Conservation (phyloP, 2,797 vertebrate species). For the Leptodactylus fallax region DNA sequence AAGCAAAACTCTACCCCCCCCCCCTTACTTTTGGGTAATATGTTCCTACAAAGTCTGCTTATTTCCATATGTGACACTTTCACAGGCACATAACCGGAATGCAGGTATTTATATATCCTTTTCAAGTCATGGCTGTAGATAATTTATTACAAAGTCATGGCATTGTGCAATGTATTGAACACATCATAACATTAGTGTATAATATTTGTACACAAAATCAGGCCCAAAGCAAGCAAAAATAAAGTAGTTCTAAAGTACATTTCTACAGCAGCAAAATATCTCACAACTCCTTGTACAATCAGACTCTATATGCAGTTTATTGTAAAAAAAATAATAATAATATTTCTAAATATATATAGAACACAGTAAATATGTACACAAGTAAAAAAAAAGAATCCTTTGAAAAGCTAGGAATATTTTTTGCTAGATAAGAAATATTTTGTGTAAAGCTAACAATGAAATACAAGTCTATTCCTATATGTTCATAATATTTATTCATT, state of each 20-base stretch:
- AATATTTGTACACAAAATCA: neutral
- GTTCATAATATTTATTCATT: too few relatives aligned
- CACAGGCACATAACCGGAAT: constrained; percentile 1
- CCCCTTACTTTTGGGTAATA: constrained; percentile 8
- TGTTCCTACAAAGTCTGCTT: constrained; percentile 28
- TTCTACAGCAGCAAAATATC: neutral
- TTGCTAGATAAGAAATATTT: neutral
- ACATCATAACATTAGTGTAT: neutral
- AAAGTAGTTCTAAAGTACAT: neutral
- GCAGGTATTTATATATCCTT: neutral
- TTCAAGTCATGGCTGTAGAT: neutral
- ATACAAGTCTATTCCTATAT: too few relatives aligned
- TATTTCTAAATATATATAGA: too few relatives aligned
- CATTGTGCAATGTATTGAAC: neutral
- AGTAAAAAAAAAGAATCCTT: too few relatives aligned
- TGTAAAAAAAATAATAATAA: neutral
- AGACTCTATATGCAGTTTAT: neutral
- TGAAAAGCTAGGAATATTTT: too few relatives aligned
- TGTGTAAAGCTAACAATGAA: neutral
- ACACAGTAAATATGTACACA: too few relatives aligned
- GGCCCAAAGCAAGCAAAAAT: neutral
- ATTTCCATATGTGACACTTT: constrained; percentile 33
- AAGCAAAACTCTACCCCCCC: constrained; percentile 25
- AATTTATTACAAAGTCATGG: neutral
- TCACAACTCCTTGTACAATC: neutral